Evolutionary conservation across 2,797 vertebrate genomes (phyloP), one percentile per base, ranked within the genome.

Genomic region (Rhadinocentrus ornatus): DNA sequence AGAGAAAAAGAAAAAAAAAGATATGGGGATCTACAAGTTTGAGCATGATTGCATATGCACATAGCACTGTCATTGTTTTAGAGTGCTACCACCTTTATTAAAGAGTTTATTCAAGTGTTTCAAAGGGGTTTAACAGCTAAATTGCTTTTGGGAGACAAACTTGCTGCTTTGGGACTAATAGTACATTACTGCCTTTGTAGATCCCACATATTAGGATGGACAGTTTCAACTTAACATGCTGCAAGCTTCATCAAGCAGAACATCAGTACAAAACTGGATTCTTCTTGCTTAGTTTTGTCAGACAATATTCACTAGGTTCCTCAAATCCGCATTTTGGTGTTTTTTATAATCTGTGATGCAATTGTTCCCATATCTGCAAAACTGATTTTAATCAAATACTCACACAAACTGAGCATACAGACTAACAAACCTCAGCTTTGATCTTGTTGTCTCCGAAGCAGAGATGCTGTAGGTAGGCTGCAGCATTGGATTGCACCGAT

Each of bases 391-490:
- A 73, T 65, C n/a, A 70, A 62, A 70, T 6, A 62, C 44, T 68
- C 59, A 53, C 27, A 20, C 27, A 35, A 15, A 73, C 34, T 52
- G 57, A 9, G 3, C 10, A 74, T 16, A 46, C 48, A 54, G 22
- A 66, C 5, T 66, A 7, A 87, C 88, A 73, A 70, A 91, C 97
- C 97, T 98, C 97, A 6, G 96, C 96, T 95, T 98, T 98, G 92
- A 98, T 99, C 94, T 98, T 99, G 93, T 99, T 99, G 95, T 99
- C 98, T 93, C 97, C 98, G 0, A 99, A 99, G 92, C 98, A 99
- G 69, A 99, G 96, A 88, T 99, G 98, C 69, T 99, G 98, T 55
- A 99, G 94, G 80, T 99, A 99, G 69, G 97, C 97, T 22, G 97
- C 97, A 50, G 98, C 98, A 9, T 99, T 99, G 12, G 98, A 99